Conservation (phyloP, 2,888 invertebrate genomes). For the Plemyria rubiginata region DNA sequence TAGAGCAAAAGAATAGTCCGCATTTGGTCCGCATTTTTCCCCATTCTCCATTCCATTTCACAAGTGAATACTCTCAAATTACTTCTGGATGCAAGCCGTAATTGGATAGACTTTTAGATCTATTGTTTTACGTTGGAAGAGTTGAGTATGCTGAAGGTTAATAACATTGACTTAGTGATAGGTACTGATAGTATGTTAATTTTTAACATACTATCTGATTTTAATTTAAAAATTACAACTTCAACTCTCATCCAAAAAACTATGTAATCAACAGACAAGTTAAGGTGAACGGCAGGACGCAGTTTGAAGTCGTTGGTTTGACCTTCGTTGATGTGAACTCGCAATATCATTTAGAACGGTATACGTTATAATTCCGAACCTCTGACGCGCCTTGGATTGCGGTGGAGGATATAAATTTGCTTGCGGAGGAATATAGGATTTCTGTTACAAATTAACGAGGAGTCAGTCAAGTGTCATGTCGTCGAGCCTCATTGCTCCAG, state of each 20-base stretch:
- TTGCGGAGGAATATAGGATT: constrained; percentile 57
- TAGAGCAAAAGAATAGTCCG: constrained; percentile 22
- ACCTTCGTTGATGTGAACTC: constrained; percentile 72
- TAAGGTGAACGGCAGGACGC: too few relatives aligned
- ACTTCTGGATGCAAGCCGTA: constrained; percentile 39
- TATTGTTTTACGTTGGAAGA: constrained; percentile 7
- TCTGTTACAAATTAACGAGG: constrained; percentile 78
- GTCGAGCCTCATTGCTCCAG: constrained; percentile 59
- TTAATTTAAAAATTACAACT: too few relatives aligned
- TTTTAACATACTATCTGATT: too few relatives aligned
- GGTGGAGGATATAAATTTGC: constrained; percentile 58
- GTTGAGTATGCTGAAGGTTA: background rate
- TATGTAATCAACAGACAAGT: too few relatives aligned
- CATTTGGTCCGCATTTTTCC: constrained; percentile 19
- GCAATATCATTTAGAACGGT: constrained; percentile 58
- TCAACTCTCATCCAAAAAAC: too few relatives aligned
- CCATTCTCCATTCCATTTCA: constrained; percentile 37
- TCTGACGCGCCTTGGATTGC: constrained; percentile 48
- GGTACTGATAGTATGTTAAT: too few relatives aligned
- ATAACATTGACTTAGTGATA: background rate
- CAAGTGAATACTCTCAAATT: constrained; percentile 38
- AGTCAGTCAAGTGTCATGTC: constrained; percentile 77
- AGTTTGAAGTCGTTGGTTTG: constrained; percentile 9
- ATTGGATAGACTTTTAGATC: constrained; percentile 38
- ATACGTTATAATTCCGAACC: constrained; percentile 54